A percentile compares a stretch with the other conserved stretches of the same genome.
Conservation (phyloP, 2,888 invertebrate species). For the Diachrysia chrysitis region DNA sequence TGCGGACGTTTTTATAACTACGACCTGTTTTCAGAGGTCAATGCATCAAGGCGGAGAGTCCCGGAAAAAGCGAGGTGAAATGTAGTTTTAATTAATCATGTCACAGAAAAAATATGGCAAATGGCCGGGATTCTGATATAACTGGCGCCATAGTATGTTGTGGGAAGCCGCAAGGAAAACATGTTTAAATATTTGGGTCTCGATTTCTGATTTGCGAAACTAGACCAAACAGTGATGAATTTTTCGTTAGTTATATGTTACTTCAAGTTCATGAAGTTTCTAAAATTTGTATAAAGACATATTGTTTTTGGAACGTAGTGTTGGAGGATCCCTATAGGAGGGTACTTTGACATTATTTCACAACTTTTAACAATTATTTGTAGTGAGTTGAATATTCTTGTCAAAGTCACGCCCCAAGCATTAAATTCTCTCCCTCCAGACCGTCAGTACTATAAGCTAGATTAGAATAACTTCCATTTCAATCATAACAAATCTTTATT, state of each 20-base stretch:
- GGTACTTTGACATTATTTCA: too few species aligned
- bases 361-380: too few species aligned
- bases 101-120: neutral
- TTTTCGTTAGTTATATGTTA: too few species aligned
- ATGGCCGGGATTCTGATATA: neutral
- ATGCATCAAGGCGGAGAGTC: slow-evolving; percentile 16
- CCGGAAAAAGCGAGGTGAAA: slow-evolving; percentile 34
- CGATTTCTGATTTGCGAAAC: too few species aligned
- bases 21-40: slow-evolving; percentile 52
- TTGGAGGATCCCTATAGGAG: too few species aligned
- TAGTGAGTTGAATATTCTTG: too few species aligned
- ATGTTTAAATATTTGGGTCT: neutral
- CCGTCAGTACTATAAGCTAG: neutral
- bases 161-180: neutral
- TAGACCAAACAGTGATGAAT: too few species aligned
- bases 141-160: neutral
- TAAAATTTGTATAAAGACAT: too few species aligned
- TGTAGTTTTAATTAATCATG: neutral
- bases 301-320: too few species aligned
- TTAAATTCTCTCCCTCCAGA: neutral
- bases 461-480: neutral
- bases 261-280: too few species aligned
- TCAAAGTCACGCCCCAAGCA: neutral
- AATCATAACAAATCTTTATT: neutral
- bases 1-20: slow-evolving; percentile 45